These are phyloP conservation scores for Poicephalus meyeri DNA, from an alignment of 2,113 vertebrate genomes.

Conservation along the genomic window DNA sequence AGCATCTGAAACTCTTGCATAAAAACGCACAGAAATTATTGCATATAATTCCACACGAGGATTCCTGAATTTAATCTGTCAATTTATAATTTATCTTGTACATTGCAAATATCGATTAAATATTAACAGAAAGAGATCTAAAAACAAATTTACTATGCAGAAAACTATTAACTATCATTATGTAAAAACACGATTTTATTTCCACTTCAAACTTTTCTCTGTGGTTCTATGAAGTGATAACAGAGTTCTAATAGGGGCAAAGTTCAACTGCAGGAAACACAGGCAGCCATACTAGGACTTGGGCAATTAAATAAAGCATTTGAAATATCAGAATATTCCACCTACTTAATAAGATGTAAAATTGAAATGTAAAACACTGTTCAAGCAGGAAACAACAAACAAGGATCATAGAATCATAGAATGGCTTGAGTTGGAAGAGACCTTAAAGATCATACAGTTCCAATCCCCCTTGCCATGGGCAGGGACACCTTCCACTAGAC, in stretches of 20 bases:
- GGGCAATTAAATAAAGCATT: conserved; percentile 1
- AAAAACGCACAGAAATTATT: neutral
- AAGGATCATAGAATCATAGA: neutral
- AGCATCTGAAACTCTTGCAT: neutral
- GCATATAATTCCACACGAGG: neutral
- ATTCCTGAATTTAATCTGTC: neutral
- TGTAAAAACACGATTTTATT: neutral
- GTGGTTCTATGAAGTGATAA: neutral
- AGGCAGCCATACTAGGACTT: neutral
- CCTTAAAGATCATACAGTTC: no score
- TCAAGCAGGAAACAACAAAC: neutral
- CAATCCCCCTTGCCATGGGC: no score
- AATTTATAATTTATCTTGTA: neutral
- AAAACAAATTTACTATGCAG: neutral
- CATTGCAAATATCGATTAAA: neutral
- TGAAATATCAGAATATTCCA: neutral
- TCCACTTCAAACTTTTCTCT: neutral
- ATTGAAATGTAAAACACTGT: neutral
- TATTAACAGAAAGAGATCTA: neutral
- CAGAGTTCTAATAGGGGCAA: neutral
- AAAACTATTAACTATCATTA: neutral
- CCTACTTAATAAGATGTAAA: neutral
- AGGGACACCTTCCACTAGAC: no score
- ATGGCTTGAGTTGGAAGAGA: no score
- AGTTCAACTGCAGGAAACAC: neutral